Conservation (phyloP, 2,888 invertebrate genomes). For the Brachypterus glaber region DNA sequence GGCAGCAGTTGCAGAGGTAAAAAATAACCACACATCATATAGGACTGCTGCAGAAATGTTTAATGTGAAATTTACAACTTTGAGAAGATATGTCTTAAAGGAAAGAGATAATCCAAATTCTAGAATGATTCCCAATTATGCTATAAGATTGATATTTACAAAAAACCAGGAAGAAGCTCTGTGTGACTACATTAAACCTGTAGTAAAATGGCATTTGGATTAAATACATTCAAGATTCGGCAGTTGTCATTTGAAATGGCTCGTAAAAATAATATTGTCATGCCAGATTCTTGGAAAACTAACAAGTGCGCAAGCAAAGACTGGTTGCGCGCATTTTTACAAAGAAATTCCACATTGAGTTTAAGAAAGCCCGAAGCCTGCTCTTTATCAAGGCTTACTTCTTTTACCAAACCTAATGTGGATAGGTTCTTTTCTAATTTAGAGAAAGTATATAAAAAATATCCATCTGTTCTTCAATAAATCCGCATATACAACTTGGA, state of each 20-base stretch:
- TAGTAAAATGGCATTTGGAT: constrained; percentile 6
- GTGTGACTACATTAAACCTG: constrained; percentile 6
- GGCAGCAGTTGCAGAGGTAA: constrained; percentile 9
- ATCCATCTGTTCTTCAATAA: constrained; percentile 14
- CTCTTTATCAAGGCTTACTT: constrained; percentile 19
- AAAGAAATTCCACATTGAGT: constrained; percentile 12
- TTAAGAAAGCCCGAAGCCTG: constrained; percentile 21
- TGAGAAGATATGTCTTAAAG: constrained; percentile 8
- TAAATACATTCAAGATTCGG: constrained; percentile 3
- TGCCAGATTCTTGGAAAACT: too few species aligned
- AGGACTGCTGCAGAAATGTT: constrained; percentile 8
- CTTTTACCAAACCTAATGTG: constrained; percentile 22
- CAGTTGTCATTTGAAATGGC: constrained; percentile 5
- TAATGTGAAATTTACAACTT: constrained; percentile 7
- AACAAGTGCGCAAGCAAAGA: constrained; percentile 15
- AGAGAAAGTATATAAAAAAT: constrained; percentile 10
- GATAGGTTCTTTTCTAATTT: constrained; percentile 17
- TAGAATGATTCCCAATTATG: constrained; percentile 11
- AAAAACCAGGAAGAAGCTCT: constrained; percentile 5
- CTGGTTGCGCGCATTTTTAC: constrained; percentile 19
- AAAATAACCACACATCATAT: constrained; percentile 7
- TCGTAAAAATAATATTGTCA: too few species aligned
- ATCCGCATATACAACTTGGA: constrained; percentile 22
- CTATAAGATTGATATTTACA: constrained; percentile 9
- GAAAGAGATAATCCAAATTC: constrained; percentile 7